Base-by-base conservation (phyloP, 53 echinoderm and acorn worm species). In the Luidia sarsii region DNA sequence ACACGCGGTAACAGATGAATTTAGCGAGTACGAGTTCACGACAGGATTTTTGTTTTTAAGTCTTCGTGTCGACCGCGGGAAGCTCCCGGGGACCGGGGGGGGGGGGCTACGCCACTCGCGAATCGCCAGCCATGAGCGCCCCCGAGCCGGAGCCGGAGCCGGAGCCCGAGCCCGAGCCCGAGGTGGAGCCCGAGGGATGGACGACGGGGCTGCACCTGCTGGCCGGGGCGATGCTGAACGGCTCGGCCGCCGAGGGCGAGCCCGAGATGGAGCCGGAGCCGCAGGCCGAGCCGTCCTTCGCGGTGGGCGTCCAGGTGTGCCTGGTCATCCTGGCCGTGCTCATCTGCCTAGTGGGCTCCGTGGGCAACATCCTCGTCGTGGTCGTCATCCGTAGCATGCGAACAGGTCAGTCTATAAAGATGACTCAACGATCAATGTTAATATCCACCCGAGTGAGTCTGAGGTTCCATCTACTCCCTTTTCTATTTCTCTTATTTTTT, bases 311-410 rank as follows among this genome's bases (percentile, higher is more conserved):
- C 2, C 74, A 90, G 62, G 71, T 71, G 38, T 32, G 85, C 13
- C 39, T 90, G 21, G 89, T 77, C 7, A 25, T 64, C 29, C 23
- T 95, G 16, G 95, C 95, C 18, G 71, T 87, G 46, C 61, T 90
- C n/a, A 87, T 90, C 33, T 67, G 89, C 31, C 34, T 90, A 2
- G 33, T 95, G 18, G 95, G 92, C 1, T 68, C 82, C 0, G 13
- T 84, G 28, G 95, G 95, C 19, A 95, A 95, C 53, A 13, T 70
- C 1, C 71, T 92, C 34, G 95, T 95, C 22, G 49, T 92, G 0
- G 38, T 83, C 3, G 92, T 92, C 41, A 87, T 95, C 5, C 59
- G 63, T 25, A 80, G 82, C n/a, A 92, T 88, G 85, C 80, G 69
- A 34, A 35, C 59, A 65, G 85, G 95, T 95, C 52, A 85, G 89